A percentile compares a stretch with the other conserved stretches of the same genome.
Conservation (phyloP, 2,888 invertebrate genomes). For the Catocala nupta region DNA sequence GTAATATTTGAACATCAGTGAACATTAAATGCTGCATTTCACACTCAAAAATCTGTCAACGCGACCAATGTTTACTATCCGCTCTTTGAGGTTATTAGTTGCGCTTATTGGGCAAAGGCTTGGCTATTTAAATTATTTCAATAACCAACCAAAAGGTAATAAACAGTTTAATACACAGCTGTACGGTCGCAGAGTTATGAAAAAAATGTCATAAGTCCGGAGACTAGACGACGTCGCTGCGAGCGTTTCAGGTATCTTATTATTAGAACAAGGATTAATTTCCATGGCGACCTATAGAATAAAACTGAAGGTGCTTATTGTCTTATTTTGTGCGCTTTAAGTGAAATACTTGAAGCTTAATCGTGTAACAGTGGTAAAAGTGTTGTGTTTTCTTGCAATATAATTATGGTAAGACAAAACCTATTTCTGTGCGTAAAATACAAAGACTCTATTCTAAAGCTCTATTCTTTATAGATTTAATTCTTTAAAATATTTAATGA, state of each 20-base stretch:
- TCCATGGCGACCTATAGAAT: conserved; percentile 22
- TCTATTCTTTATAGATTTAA: no score
- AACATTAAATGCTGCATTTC: conserved; percentile 26
- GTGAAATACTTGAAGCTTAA: conserved; percentile 2
- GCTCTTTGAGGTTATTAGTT: conserved; percentile 42
- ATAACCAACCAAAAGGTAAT: neutral
- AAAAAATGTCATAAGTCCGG: conserved; percentile 23
- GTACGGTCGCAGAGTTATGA: conserved; percentile 21
- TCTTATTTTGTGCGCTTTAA: neutral
- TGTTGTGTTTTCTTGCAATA: no score
- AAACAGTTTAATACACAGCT: neutral
- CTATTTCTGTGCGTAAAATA: no score
- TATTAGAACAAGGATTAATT: conserved; percentile 33
- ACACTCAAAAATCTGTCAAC: conserved; percentile 24
- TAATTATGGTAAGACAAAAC: no score
- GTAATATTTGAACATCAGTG: conserved; percentile 21
- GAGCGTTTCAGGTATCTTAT: conserved; percentile 13
- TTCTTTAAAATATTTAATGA: no score
- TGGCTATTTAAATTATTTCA: conserved; percentile 12
- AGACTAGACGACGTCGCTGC: conserved; percentile 15
- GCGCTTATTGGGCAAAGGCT: conserved; percentile 35
- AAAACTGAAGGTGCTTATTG: conserved; percentile 21
- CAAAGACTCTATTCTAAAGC: no score
- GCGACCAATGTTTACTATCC: conserved; percentile 26
- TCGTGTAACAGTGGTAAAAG: neutral